Percentiles rank a stretch among this genome's conserved stretches.
Evolutionary conservation across 2,113 vertebrate genomes (phyloP).

Genomic region (Onychorhynchus coronatus): DNA sequence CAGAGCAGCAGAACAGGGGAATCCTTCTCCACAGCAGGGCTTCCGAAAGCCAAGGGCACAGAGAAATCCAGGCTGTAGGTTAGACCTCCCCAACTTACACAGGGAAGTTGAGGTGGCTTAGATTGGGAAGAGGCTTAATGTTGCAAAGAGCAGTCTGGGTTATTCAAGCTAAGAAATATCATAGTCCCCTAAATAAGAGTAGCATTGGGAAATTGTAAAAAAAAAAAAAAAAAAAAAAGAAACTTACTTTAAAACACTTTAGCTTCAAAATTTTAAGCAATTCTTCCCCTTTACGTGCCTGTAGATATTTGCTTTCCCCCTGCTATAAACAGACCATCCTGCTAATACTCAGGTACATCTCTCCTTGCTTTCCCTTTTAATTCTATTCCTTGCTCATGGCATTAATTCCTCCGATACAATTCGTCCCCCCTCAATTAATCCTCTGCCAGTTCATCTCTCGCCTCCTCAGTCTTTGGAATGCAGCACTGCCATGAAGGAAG

Average conservation of each 20-base stretch:
- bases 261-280: neutral
- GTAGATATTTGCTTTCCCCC: neutral
- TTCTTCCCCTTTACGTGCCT: neutral
- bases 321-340: neutral
- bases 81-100: neutral
- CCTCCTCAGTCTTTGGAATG: slow-evolving; percentile 40
- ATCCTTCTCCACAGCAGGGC: neutral
- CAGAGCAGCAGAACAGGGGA: neutral
- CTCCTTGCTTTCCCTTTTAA: neutral
- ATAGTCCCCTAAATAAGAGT: neutral
- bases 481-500: slow-evolving; percentile 16
- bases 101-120: neutral
- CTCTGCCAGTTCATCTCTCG: slow-evolving; percentile 49
- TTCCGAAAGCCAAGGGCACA: neutral
- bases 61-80: neutral
- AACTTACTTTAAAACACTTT: neutral
- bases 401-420: slow-evolving; percentile 38
- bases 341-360: neutral
- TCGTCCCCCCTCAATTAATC: neutral
- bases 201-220: neutral
- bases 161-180: neutral
- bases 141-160: neutral
- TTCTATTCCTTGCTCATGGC: neutral
- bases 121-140: neutral
- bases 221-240: too few species aligned